Base-by-base conservation (phyloP, 35 echinoderm and acorn worm species). In the Acanthaster planci region DNA sequence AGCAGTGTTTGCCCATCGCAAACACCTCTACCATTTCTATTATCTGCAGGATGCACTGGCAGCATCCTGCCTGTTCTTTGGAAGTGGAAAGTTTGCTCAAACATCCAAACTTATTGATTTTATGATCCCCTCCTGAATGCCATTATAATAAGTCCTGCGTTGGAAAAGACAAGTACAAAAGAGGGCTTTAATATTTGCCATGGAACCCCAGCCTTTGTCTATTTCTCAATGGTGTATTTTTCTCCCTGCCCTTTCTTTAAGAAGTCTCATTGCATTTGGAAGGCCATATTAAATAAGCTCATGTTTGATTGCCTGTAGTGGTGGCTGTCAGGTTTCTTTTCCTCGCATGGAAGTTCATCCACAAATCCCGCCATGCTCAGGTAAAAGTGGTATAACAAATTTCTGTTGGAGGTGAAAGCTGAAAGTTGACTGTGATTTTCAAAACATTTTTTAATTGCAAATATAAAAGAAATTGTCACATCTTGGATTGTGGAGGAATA, bases 41-140 rank as follows among this genome's bases (percentile, higher is more conserved):
- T 12, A 47, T 12, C 12, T 47, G 42, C 42, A 47, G 4, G 12
- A 47, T 12, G 12, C 42, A 47, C 4, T 47, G 42, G 12, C 42
- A 47, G 42, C 42, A 47, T 47, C 12, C 42, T 47, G 4, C 42
- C 42, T 47, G 42, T 12, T 12, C 42, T 47, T 47, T 47, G 12
- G 42, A 47, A 72, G 23, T 34, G 22, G 23, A 23, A 72, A 72
- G 34, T 72, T 72, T 72, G 64, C 64, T 35, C 34, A 72, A 72
- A 72, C 64, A 72, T 72, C 26, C 64, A 72, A 34, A 72, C 26
- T 72, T 72, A 72, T 72, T 72, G 64, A 72, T 72, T 72, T 72
- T 72, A 72, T 72, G 7, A 72, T 72, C 64, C 64, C 64, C 64
- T 72, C 23, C 64, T 72, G 64, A 72, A 72, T 31, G 15, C 0